These are phyloP conservation scores for Brachionus rotundiformis DNA, from an alignment of 1,140 invertebrate genomes.

Conservation along the genomic window DNA sequence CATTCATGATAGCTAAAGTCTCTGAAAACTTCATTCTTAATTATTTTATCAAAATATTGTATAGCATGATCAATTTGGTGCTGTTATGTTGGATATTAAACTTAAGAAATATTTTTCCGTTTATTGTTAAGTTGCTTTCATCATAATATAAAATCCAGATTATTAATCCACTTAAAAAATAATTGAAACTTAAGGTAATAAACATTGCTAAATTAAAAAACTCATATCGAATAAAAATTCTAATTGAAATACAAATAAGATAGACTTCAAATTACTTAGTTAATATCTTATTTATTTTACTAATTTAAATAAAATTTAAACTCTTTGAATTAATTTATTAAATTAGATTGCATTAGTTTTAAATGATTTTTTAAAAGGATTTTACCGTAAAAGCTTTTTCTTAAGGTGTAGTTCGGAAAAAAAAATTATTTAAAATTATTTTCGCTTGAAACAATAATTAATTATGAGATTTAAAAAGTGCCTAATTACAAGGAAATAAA, in stretches of 20 bases:
- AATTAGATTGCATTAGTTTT: too few species aligned
- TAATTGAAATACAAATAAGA: too few species aligned
- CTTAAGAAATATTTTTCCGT: neutral
- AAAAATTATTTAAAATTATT: neutral
- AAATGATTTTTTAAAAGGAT: neutral
- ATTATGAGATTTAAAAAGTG: neutral
- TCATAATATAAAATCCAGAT: neutral
- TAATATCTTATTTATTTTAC: too few species aligned
- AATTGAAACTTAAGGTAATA: slow-evolving; percentile 5
- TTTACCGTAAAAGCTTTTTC: neutral
- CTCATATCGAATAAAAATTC: neutral
- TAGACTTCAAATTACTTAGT: too few species aligned
- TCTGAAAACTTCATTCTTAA: neutral
- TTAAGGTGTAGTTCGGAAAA: neutral
- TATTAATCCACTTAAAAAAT: slow-evolving; percentile 6
- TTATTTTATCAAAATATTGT: neutral
- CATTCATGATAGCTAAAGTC: neutral
- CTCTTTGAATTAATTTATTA: too few species aligned
- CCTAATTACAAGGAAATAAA: neutral
- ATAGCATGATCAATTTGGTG: neutral
- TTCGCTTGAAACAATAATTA: neutral
- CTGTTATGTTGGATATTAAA: neutral
- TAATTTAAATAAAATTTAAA: too few species aligned
- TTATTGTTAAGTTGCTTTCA: neutral
- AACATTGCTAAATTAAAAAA: neutral